Conservation (phyloP, 2,113 vertebrate genomes). For the Alces alces region DNA sequence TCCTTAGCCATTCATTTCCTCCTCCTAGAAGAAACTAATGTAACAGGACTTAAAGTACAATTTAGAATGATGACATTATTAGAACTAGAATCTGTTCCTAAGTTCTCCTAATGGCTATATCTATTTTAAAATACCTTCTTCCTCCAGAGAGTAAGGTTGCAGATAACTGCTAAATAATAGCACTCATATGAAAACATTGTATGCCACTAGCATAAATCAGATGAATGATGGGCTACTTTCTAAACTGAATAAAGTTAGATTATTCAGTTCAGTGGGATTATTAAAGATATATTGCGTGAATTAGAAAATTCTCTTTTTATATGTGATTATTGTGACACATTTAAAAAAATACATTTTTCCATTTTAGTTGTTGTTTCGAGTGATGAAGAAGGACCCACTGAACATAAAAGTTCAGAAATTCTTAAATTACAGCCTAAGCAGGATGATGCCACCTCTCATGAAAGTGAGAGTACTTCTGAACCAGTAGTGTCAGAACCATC, state of each 20-base stretch:
- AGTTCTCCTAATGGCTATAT: background rate
- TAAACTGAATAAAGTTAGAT: slow-evolving; percentile 6
- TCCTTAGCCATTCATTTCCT: background rate
- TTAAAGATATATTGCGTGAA: background rate
- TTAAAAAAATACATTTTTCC: background rate
- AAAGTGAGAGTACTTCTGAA: slow-evolving; percentile 50
- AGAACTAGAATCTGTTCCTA: background rate
- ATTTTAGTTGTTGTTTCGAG: slow-evolving; percentile 85
- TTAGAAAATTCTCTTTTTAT: slow-evolving; percentile 19
- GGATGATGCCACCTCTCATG: background rate
- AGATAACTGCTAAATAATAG: background rate
- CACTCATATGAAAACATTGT: background rate
- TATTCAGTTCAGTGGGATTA: slow-evolving; percentile 4
- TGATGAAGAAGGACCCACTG: slow-evolving; percentile 79
- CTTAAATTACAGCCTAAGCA: slow-evolving; percentile 57
- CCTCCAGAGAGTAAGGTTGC: background rate
- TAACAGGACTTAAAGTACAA: background rate
- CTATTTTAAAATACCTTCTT: background rate
- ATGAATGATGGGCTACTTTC: background rate
- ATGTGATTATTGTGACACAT: background rate
- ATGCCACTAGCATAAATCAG: background rate
- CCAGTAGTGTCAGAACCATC: slow-evolving; percentile 37
- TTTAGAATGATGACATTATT: background rate
- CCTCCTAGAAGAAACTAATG: background rate
- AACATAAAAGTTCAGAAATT: slow-evolving; percentile 54